Conservation (phyloP, 2,797 vertebrate genomes). For the Danio jaintianensis region DNA sequence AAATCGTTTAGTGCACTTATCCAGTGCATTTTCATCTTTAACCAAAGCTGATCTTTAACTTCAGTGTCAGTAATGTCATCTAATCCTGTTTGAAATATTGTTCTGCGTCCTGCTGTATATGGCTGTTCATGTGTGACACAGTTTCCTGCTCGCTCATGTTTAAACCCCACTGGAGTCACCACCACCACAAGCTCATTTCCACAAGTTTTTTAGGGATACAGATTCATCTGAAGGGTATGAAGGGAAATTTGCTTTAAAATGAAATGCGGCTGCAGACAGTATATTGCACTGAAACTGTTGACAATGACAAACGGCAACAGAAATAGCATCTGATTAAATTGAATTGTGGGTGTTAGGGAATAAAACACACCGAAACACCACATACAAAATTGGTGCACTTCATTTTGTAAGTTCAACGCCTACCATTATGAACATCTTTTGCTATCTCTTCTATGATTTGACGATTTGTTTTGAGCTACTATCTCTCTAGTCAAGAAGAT, state of each 20-base stretch:
- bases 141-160: constrained; percentile 37
- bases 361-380: not conserved
- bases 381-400: not conserved
- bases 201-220: not conserved
- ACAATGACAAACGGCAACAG: not conserved
- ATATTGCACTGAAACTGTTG: not conserved
- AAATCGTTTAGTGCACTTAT: too few relatives aligned
- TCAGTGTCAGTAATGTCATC: not conserved
- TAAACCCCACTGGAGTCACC: constrained; percentile 25
- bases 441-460: not conserved
- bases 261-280: not conserved
- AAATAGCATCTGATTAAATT: not conserved
- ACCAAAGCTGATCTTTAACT: constrained; percentile 5
- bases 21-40: not conserved
- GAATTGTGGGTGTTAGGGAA: not conserved
- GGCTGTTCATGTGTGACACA: constrained; percentile 22
- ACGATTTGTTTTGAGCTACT: not conserved
- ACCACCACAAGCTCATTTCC: not conserved
- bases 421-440: not conserved
- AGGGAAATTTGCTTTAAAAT: not conserved
- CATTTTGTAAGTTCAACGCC: not conserved
- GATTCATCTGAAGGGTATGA: constrained; percentile 2
- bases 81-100: not conserved
- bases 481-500: not conserved
- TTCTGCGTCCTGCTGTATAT: constrained; percentile 5